Percentiles rank a stretch among this genome's conserved stretches.
phyloP scores from a whole-genome alignment of 2,888 invertebrate species.

The Archips crataeganus region DNA sequence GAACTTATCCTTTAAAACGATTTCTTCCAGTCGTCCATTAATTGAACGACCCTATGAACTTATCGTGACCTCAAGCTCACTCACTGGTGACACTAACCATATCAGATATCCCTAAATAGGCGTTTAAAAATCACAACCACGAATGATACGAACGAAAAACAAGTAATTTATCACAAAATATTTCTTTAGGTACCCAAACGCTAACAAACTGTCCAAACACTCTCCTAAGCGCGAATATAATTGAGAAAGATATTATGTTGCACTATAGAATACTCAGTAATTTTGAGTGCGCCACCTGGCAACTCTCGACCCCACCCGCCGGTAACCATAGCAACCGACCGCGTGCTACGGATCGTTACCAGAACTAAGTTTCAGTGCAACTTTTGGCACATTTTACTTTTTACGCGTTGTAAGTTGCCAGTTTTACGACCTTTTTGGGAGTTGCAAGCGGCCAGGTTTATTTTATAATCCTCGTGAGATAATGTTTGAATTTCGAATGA shows the following conservation, averaged over 20 bases:
- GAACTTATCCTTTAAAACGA: no score
- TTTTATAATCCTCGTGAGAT: not conserved
- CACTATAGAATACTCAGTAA: not conserved
- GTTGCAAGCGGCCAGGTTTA: slow-evolving; percentile 11
- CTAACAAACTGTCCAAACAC: not conserved
- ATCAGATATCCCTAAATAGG: no score
- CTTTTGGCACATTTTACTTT: slow-evolving; percentile 34
- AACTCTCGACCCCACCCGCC: slow-evolving; percentile 48
- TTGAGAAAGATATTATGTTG: not conserved
- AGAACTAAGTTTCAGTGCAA: slow-evolving; percentile 38
- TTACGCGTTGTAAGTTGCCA: slow-evolving; percentile 21
- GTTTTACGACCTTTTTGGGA: slow-evolving; percentile 20
- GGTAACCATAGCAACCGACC: slow-evolving; percentile 64
- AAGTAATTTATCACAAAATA: no score
- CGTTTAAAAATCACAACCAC: no score
- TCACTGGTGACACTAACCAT: no score
- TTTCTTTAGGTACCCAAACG: no score
- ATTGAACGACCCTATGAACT: no score
- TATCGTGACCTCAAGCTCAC: no score
- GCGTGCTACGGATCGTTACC: slow-evolving; percentile 47
- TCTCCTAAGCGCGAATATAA: not conserved
- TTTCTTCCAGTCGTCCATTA: no score
- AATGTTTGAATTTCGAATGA: not conserved
- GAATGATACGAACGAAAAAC: no score
- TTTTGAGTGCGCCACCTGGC: slow-evolving; percentile 14